Conservation (phyloP, 1,140 invertebrate genomes). For the Centruroides vittatus region DNA sequence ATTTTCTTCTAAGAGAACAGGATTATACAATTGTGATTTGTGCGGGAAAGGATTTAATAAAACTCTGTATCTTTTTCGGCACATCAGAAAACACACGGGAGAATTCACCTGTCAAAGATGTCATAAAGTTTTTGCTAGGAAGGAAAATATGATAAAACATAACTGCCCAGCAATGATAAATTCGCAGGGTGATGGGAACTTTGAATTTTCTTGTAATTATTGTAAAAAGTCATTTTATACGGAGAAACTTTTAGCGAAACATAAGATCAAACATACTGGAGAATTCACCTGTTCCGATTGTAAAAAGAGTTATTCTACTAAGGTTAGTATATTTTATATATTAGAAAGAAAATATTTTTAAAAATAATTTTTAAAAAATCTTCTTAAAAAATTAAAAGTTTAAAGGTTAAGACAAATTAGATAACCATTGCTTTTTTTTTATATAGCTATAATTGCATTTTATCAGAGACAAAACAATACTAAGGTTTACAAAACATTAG, state of each 20-base stretch:
- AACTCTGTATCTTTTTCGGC: slow-evolving; percentile 32
- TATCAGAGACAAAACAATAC: too few relatives aligned
- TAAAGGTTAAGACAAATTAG: too few relatives aligned
- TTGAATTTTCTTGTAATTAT: slow-evolving; percentile 1
- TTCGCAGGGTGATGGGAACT: neutral
- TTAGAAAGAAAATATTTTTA: neutral
- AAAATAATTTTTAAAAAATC: too few relatives aligned
- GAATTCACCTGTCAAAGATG: slow-evolving; percentile 32
- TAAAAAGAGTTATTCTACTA: slow-evolving; percentile 21
- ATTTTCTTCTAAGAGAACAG: neutral
- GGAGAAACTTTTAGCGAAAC: neutral
- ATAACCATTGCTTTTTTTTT: too few relatives aligned
- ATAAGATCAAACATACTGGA: slow-evolving; percentile 4
- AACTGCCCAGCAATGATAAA: neutral
- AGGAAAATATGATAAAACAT: slow-evolving; percentile 7
- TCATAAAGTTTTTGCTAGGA: slow-evolving; percentile 18
- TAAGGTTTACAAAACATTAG: too few relatives aligned
- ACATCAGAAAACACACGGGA: slow-evolving; percentile 38
- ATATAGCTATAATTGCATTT: too few relatives aligned
- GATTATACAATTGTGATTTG: slow-evolving; percentile 35
- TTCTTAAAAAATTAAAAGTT: too few relatives aligned
- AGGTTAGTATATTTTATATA: slow-evolving; percentile 4
- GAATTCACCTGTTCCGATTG: slow-evolving; percentile 20
- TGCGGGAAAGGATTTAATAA: slow-evolving; percentile 36
- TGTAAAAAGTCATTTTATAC: slow-evolving; percentile 9